These are phyloP conservation scores for Vollenhovia emeryi DNA, from an alignment of 1,140 invertebrate species.

Conservation along the genomic window DNA sequence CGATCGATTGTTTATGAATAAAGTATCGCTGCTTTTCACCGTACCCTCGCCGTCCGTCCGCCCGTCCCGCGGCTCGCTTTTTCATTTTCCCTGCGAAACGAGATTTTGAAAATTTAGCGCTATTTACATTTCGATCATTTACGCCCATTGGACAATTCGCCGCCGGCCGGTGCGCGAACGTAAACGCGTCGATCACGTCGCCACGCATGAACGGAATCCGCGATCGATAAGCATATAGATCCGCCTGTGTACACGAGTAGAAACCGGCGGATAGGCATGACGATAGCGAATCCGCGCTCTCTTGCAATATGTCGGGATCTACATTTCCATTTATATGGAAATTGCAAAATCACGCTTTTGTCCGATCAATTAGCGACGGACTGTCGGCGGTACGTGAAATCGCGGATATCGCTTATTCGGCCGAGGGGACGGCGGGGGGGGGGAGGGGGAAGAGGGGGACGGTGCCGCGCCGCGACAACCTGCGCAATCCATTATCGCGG, in stretches of 20 bases:
- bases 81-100: neutral
- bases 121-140: constrained; percentile 41
- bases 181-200: constrained; percentile 13
- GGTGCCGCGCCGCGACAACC: constrained; percentile 8
- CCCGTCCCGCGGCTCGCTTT: neutral
- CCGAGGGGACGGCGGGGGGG: too few relatives aligned
- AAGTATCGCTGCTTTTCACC: neutral
- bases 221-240: constrained; percentile 44
- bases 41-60: too few relatives aligned
- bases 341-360: constrained; percentile 72
- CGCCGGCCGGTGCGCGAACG: neutral
- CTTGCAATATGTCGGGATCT: constrained; percentile 65
- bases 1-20: neutral
- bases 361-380: constrained; percentile 69
- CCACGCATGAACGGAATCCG: constrained; percentile 19
- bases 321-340: constrained; percentile 74
- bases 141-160: constrained; percentile 22
- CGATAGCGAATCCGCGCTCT: constrained; percentile 58
- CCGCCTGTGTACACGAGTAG: constrained; percentile 7
- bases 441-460: too few relatives aligned
- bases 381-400: constrained; percentile 24
- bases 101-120: constrained; percentile 21
- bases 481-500: constrained; percentile 41
- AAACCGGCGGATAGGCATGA: constrained; percentile 55
- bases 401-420: constrained; percentile 54